Base-by-base conservation (phyloP, 1,140 invertebrate species). In the Proctacanthus coquilletti region DNA sequence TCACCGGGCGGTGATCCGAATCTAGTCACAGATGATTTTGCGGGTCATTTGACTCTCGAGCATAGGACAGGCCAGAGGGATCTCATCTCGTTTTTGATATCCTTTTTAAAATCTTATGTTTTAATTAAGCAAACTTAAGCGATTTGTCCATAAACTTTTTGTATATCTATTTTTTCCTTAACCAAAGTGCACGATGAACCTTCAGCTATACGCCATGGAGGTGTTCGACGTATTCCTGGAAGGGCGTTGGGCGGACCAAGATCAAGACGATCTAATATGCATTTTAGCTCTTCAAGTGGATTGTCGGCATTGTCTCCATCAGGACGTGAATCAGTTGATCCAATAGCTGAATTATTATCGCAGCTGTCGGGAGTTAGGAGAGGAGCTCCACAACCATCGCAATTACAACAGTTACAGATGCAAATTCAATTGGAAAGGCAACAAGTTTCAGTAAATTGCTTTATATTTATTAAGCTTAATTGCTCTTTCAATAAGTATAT, bases 11-110 rank as follows among this genome's bases (percentile, higher is more conserved):
- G 89, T 21, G 94, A 98, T 63, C 91, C 93, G 40, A 97, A 96
- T 70, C 77, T 93, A 57, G 84, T 95, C 52, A 95, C 92, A 44
- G 91, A 97, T 70, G 93, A 98, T 69, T 94, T 97, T 69, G 80
- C 88, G 47, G 85, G 85, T 51, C 93, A 97, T 73, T 73, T 98
- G 49, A 88, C 84, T 46, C 63, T 95, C 44, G 91, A 97, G 58
- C 93, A 98, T 69, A 76, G 86, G 51, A 81, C 76, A 53, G 82
- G 81, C 56, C 77, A 80, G 43, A 71, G 83, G 56, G 83, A 87
- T 67, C 69, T 87, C 50, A 86, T 87, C 58, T 85, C 82, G 47
- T 85, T 87, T 72, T 61, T 86, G 49, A 75, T 75, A 75, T 75
- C 72, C 72, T 73, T 72, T 72, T 67, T 37, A 21, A 43, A 29